Evolutionary conservation across 2,797 vertebrate species (phyloP).

Genomic region (Xenentodon cancila): DNA sequence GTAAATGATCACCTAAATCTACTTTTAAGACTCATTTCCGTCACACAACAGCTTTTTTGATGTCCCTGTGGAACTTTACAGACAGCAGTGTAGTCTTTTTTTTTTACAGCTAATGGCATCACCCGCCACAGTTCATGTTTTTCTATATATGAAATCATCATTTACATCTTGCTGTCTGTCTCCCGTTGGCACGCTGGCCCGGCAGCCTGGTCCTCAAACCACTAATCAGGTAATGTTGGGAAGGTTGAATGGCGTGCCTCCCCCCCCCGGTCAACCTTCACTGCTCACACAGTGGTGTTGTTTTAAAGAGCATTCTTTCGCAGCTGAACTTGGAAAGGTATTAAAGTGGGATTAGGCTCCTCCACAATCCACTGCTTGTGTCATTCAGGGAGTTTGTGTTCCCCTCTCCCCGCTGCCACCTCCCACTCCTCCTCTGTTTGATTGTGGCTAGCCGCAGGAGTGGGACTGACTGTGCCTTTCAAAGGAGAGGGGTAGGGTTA

Average conservation of each 20-base stretch:
- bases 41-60: slow-evolving; percentile 35
- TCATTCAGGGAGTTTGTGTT: slow-evolving; percentile 89
- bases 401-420: slow-evolving; percentile 77
- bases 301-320: slow-evolving; percentile 94
- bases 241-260: slow-evolving; percentile 81
- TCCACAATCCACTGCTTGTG: slow-evolving; percentile 93
- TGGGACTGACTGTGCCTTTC: slow-evolving; percentile 92
- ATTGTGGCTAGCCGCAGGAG: slow-evolving; percentile 93
- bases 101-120: slow-evolving; percentile 26
- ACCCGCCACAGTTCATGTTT: slow-evolving; percentile 37
- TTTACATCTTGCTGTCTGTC: slow-evolving; percentile 59
- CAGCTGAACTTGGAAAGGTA: slow-evolving; percentile 95
- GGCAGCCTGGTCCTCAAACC: slow-evolving; percentile 64
- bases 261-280: slow-evolving; percentile 77
- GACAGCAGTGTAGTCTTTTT: slow-evolving; percentile 20
- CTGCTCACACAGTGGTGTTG: slow-evolving; percentile 87
- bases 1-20: slow-evolving; percentile 53
- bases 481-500: slow-evolving; percentile 90
- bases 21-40: slow-evolving; percentile 46
- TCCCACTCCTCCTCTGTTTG: slow-evolving; percentile 86
- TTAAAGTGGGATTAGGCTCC: slow-evolving; percentile 96
- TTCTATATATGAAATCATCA: slow-evolving; percentile 64
- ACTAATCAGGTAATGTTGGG: slow-evolving; percentile 86
- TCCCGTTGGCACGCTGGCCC: slow-evolving; percentile 49
- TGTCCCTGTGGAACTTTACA: slow-evolving; percentile 39